Evolutionary conservation across 2,113 vertebrate species (phyloP), one percentile per base, ranked within the genome.

Genomic region (Myiopsitta monachus): DNA sequence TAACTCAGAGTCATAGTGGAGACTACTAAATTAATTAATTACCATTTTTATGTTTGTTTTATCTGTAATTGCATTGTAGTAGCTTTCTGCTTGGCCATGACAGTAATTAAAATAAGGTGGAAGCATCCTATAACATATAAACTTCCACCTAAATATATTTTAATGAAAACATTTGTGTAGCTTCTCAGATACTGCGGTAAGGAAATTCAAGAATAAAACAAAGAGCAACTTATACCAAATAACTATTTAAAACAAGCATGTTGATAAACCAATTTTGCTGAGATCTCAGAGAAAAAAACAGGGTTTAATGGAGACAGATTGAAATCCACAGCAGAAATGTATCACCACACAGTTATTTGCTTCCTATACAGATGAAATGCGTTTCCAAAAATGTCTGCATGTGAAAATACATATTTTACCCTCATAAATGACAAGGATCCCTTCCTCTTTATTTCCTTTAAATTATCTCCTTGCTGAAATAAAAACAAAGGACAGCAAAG

Each of bases 1-100:
- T 66, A 76, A 74, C 36, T 39, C 28, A 92, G 80, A 93, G 59
- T 87, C 80, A 80, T 66, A 90, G 51, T 22, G 92, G 75, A 83
- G 38, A 16, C 69, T 95, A 96, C 89, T 90, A n/a, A n/a, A 57
- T 57, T 57, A 96, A 92, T 70, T 87, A 91, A 83, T 95, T 95
- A 26, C n/a, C 67, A 90, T 55, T 96, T 95, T 81, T 93, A 49
- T 72, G 18, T 84, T 95, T 92, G 39, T 83, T 66, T 90, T 87
- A 90, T 72, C 89, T 94, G 38, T 87, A 95, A 95, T 95, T 87
- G 79, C 36, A 70, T 54, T 84, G 73, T 43, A 86, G 92, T 83
- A 83, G 9, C 26, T 74, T 89, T 88, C 57, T 79, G 61, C 69
- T 94, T 86, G 75, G 69, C 55, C 75, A 39, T 38, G 14, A 74